Conservation (phyloP, 2,113 vertebrate species). For the Colinus virginianus region DNA sequence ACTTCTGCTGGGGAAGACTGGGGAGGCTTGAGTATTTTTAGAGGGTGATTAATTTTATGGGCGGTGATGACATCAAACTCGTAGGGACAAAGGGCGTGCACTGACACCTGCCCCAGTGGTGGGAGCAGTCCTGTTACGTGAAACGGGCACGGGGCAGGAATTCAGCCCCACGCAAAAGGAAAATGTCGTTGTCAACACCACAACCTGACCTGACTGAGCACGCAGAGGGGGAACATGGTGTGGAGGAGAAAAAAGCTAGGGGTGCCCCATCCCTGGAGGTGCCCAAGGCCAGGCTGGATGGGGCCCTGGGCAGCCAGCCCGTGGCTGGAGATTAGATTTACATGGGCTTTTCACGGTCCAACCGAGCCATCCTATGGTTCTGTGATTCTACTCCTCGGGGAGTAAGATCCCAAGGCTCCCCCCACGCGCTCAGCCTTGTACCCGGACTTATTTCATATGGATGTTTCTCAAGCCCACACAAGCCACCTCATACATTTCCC, state of each 20-base stretch:
- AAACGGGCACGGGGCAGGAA: background rate
- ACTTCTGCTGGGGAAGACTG: background rate
- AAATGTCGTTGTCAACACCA: background rate
- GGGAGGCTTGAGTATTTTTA: background rate
- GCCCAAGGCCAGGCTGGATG: no score
- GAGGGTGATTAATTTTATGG: constrained; percentile 6
- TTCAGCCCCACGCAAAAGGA: background rate
- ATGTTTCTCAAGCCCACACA: constrained; percentile 48
- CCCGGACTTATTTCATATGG: background rate
- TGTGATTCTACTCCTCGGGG: background rate
- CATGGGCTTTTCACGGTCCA: background rate
- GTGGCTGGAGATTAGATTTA: no score
- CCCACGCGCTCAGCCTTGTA: background rate
- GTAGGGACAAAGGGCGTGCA: background rate
- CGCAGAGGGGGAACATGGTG: fast-evolving
- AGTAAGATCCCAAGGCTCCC: background rate
- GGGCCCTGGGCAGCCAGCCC: no score
- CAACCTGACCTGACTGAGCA: background rate
- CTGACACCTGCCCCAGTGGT: background rate
- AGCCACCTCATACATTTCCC: background rate
- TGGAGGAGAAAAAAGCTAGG: background rate
- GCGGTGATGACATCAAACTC: background rate
- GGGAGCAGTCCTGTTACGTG: background rate
- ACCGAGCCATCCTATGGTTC: background rate
- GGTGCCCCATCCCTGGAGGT: no score